A percentile compares a stretch with the other conserved stretches of the same genome.
Evolutionary conservation across 2,888 invertebrate species (phyloP).

Genomic region (Pediacus dermestoides): DNA sequence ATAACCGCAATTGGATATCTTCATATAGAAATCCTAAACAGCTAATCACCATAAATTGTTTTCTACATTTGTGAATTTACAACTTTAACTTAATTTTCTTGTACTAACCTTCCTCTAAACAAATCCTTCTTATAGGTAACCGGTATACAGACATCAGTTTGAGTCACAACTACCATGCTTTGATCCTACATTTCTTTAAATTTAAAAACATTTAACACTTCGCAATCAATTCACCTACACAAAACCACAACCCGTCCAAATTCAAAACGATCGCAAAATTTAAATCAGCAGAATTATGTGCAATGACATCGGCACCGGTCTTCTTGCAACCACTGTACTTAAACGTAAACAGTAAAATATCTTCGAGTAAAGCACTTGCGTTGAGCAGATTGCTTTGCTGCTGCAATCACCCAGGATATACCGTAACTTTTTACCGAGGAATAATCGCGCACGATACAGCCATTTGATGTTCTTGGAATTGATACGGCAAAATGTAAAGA

Average conservation of each 20-base stretch:
- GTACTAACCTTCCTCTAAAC: constrained; percentile 37
- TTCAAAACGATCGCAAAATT: constrained; percentile 18
- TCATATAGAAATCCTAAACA: too few species aligned
- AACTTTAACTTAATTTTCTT: too few species aligned
- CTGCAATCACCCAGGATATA: constrained; percentile 20
- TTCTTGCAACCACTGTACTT: too few species aligned
- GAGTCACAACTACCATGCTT: constrained; percentile 43
- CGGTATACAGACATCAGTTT: constrained; percentile 41
- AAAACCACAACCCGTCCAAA: constrained; percentile 9
- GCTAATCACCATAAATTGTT: too few species aligned
- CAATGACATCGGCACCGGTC: too few species aligned
- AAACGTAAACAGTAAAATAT: too few species aligned
- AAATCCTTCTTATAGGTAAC: constrained; percentile 35
- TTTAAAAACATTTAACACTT: constrained; percentile 17
- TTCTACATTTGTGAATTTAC: too few species aligned
- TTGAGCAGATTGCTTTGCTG: constrained; percentile 7
- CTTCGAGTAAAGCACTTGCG: constrained; percentile 1
- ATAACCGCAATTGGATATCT: too few species aligned
- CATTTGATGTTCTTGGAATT: constrained; percentile 3
- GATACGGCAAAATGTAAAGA: constrained; percentile 7
- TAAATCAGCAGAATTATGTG: too few species aligned
- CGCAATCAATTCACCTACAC: constrained; percentile 9
- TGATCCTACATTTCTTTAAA: constrained; percentile 1
- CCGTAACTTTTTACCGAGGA: constrained; percentile 24
- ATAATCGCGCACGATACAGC: constrained; percentile 12